Percentiles rank a stretch among this genome's conserved stretches.
Evolutionary conservation across 37 sponge, comb jelly and placozoan species (phyloP).

Genomic region (Petrosia ficiformis): DNA sequence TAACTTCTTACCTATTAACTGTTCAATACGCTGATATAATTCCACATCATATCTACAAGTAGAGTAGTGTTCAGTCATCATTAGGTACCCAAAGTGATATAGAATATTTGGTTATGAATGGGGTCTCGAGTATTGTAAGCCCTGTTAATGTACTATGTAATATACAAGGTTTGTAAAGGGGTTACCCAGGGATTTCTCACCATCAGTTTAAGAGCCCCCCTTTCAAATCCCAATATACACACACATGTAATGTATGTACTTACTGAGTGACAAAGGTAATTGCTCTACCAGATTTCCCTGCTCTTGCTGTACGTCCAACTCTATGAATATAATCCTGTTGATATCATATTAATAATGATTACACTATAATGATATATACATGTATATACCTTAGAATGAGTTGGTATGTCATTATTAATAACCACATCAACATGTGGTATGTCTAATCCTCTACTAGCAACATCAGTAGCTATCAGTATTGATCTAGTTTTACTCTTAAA

Average conservation of each 20-base stretch:
- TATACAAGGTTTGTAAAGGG: too few relatives aligned
- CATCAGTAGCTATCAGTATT: conserved; percentile 96
- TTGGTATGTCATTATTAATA: conserved; percentile 97
- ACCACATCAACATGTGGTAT: conserved; percentile 99
- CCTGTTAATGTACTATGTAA: too few relatives aligned
- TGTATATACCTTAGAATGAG: conserved; percentile 83
- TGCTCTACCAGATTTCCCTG: conserved; percentile 88
- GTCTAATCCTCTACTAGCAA: conserved; percentile 97
- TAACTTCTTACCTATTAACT: conserved; percentile 92
- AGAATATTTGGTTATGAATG: neutral
- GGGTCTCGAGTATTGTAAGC: too few relatives aligned
- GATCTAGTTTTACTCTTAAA: conserved; percentile 85
- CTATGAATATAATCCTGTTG: conserved; percentile 94
- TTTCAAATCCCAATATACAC: too few relatives aligned
- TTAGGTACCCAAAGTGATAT: neutral
- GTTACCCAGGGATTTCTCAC: too few relatives aligned
- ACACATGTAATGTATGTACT: too few relatives aligned
- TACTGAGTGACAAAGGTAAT: conserved; percentile 97
- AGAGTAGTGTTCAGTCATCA: neutral
- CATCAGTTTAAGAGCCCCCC: too few relatives aligned
- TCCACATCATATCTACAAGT: conserved; percentile 93
- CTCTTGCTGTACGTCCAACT: conserved; percentile 96
- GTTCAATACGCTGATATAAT: conserved; percentile 93
- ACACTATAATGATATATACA: too few relatives aligned
- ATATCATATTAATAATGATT: too few relatives aligned